Percentiles rank a stretch among this genome's conserved stretches.
phyloP scores from a whole-genome alignment of 2,888 invertebrate genomes.

The Chesias legatella region DNA sequence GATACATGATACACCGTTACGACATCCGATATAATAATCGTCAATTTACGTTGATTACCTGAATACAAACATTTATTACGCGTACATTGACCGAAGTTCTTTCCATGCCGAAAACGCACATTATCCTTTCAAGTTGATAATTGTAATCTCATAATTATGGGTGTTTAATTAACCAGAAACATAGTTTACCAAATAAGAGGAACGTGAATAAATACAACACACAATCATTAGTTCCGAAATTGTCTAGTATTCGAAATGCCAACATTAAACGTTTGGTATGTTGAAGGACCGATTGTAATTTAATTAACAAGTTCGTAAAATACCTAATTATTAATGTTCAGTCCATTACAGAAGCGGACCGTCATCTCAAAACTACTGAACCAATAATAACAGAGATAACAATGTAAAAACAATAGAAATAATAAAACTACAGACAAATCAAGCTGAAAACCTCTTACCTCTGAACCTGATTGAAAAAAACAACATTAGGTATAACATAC shows the following conservation, averaged over 20 bases:
- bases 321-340: no score
- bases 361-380: no score
- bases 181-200: slow-evolving; percentile 6
- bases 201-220: slow-evolving; percentile 5
- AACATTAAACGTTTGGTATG: no score
- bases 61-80: slow-evolving; percentile 9
- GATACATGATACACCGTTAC: no score
- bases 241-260: neutral
- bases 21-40: slow-evolving; percentile 1
- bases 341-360: no score
- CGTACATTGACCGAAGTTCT: slow-evolving; percentile 19
- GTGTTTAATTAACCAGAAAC: neutral
- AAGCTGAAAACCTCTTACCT: slow-evolving; percentile 71
- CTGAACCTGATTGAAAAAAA: slow-evolving; percentile 70
- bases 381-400: slow-evolving; percentile 24
- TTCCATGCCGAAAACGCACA: slow-evolving; percentile 8
- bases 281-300: no score
- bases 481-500: slow-evolving; percentile 21
- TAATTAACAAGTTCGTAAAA: no score
- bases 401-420: slow-evolving; percentile 40
- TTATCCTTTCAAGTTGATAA: slow-evolving; percentile 1
- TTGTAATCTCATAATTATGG: slow-evolving; percentile 1
- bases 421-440: slow-evolving; percentile 51
- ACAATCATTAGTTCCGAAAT: no score
- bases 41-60: neutral